phyloP scores from a whole-genome alignment of 2,797 vertebrate genomes.

The Anabacerthia variegaticeps region DNA sequence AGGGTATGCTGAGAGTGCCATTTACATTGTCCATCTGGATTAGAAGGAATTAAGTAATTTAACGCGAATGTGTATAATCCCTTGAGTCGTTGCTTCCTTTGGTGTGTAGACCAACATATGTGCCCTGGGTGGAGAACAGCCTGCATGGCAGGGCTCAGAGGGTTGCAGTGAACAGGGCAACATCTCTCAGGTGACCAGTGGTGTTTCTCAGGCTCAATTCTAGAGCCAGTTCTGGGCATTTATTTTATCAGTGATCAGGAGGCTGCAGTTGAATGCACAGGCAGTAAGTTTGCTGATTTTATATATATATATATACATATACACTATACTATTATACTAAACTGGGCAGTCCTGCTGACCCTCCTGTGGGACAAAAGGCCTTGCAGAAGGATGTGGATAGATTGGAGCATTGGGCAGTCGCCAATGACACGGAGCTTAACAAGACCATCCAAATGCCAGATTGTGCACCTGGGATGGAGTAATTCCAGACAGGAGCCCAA shows the following conservation, averaged over 20 bases:
- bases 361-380: not conserved
- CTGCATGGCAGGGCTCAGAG: not conserved
- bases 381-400: not conserved
- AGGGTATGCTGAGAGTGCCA: not conserved
- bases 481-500: not conserved
- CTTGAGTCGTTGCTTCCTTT: not conserved
- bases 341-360: not conserved
- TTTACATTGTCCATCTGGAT: not conserved
- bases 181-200: rapidly evolving
- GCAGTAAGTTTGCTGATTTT: not conserved
- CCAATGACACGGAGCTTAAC: rapidly evolving
- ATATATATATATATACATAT: no score
- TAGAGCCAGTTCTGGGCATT: not conserved
- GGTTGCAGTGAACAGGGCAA: not conserved
- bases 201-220: not conserved
- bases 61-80: not conserved
- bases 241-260: not conserved
- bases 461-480: not conserved
- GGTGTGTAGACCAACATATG: not conserved
- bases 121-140: not conserved
- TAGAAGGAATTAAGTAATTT: not conserved
- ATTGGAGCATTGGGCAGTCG: not conserved
- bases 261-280: not conserved
- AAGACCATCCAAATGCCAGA: not conserved
- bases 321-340: not conserved